A percentile compares a stretch with the other conserved stretches of the same genome.
Evolutionary conservation across 2,797 vertebrate genomes (phyloP).

Genomic region (Hylomyscus alleni): DNA sequence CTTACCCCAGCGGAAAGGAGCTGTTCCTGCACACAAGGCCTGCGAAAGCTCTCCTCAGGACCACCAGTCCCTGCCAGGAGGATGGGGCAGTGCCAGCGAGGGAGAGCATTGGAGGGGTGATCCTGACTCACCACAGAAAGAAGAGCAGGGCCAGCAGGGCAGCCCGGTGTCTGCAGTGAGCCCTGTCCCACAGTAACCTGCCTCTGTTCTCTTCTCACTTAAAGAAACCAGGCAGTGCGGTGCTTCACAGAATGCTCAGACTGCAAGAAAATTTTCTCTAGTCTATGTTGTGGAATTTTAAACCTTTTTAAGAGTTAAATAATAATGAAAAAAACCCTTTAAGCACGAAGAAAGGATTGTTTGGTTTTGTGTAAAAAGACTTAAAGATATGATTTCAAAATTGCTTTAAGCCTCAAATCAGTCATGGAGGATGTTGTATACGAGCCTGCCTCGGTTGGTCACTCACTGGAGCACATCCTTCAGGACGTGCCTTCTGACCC

Average conservation of each 20-base stretch:
- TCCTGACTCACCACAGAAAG: not conserved
- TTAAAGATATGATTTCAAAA: slow-evolving; percentile 17
- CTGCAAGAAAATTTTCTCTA: slow-evolving; percentile 58
- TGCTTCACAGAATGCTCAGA: not conserved
- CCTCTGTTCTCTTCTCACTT: not conserved
- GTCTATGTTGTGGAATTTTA: slow-evolving; percentile 23
- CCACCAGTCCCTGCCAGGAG: slow-evolving; percentile 75
- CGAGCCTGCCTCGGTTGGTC: slow-evolving; percentile 3
- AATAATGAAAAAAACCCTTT: slow-evolving; percentile 43
- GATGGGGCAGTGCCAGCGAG: slow-evolving; percentile 86
- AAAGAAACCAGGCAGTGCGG: not conserved
- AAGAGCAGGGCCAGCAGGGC: slow-evolving; percentile 15
- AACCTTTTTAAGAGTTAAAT: not conserved
- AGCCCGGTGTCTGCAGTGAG: not conserved
- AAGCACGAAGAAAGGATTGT: slow-evolving; percentile 35
- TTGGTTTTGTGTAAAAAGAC: slow-evolving; percentile 48
- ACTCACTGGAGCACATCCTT: slow-evolving; percentile 36
- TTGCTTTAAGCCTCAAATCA: slow-evolving; percentile 53
- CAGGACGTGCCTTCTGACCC: slow-evolving; percentile 60
- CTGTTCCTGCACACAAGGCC: slow-evolving; percentile 90
- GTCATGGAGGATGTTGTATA: slow-evolving; percentile 31
- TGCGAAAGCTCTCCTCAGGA: slow-evolving; percentile 11
- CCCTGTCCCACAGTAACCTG: not conserved
- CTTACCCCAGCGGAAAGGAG: slow-evolving; percentile 97
- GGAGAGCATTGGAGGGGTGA: slow-evolving; percentile 66